phyloP scores from a whole-genome alignment of 2,797 vertebrate species.

The Protonibea diacanthus region DNA sequence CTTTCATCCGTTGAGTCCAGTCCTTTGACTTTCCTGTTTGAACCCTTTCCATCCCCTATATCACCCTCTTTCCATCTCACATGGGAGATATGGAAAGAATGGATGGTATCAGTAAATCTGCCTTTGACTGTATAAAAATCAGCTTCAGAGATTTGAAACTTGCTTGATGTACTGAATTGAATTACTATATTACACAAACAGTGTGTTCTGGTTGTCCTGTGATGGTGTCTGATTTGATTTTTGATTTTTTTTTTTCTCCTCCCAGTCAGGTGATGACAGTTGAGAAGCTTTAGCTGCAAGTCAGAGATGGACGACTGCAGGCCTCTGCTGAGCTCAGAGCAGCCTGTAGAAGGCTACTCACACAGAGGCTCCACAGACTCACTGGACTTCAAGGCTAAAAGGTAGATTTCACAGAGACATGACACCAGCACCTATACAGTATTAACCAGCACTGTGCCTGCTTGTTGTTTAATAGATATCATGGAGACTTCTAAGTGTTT shows the following conservation, averaged over 20 bases:
- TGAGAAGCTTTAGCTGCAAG: constrained; percentile 39
- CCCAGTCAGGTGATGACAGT: constrained; percentile 72
- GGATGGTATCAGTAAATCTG: no score
- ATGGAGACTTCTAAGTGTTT: neutral
- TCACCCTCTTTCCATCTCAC: no score
- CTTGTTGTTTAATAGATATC: neutral
- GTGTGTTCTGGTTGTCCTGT: constrained; percentile 12
- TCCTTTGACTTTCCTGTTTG: no score
- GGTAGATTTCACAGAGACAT: constrained; percentile 68
- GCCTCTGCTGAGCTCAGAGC: constrained; percentile 78
- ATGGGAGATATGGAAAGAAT: no score
- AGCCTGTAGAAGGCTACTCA: constrained; percentile 64
- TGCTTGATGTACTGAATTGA: no score
- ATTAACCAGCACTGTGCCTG: neutral
- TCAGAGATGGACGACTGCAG: constrained; percentile 70
- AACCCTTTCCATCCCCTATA: no score
- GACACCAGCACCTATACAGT: neutral
- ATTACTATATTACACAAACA: neutral
- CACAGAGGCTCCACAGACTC: constrained; percentile 77
- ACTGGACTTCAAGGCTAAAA: constrained; percentile 81
- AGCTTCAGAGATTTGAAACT: no score
- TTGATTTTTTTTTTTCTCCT: neutral
- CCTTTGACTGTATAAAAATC: no score
- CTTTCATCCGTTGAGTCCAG: no score
- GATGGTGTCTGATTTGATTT: constrained; percentile 2